These are phyloP conservation scores for Nephrotoma appendiculata DNA, from an alignment of 2,888 invertebrate genomes.

Conservation along the genomic window DNA sequence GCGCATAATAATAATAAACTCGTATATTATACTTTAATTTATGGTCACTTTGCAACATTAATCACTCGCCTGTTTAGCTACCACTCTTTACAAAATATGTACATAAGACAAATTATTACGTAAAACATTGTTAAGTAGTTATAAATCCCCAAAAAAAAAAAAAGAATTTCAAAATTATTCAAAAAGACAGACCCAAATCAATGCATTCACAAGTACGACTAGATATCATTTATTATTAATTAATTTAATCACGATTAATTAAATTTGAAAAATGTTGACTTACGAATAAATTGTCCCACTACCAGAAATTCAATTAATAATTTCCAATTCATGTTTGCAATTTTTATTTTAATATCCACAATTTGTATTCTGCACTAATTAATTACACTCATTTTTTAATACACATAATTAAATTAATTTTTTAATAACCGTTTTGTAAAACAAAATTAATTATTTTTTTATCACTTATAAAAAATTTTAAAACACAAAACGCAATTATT, in stretches of 20 bases:
- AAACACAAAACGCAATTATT: background rate
- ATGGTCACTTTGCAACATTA: background rate
- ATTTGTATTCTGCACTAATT: background rate
- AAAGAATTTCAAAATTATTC: background rate
- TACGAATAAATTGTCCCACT: background rate
- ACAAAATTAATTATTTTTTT: background rate
- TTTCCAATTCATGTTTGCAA: background rate
- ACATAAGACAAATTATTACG: background rate
- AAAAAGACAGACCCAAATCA: background rate
- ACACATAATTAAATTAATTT: background rate
- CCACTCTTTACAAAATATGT: background rate
- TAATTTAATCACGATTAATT: background rate
- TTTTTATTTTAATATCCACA: background rate
- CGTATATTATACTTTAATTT: background rate
- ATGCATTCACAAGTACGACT: background rate
- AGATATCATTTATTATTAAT: background rate
- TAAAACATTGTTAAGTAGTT: background rate
- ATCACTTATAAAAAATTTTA: background rate
- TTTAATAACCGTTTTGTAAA: background rate
- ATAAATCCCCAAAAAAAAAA: background rate
- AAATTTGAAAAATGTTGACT: background rate
- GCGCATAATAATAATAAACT: no score
- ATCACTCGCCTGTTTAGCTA: background rate
- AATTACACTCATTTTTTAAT: background rate
- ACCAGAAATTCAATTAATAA: background rate